Evolutionary conservation across 2,888 invertebrate genomes (phyloP), one percentile per base, ranked within the genome.

Genomic region (Hypena proboscidalis): DNA sequence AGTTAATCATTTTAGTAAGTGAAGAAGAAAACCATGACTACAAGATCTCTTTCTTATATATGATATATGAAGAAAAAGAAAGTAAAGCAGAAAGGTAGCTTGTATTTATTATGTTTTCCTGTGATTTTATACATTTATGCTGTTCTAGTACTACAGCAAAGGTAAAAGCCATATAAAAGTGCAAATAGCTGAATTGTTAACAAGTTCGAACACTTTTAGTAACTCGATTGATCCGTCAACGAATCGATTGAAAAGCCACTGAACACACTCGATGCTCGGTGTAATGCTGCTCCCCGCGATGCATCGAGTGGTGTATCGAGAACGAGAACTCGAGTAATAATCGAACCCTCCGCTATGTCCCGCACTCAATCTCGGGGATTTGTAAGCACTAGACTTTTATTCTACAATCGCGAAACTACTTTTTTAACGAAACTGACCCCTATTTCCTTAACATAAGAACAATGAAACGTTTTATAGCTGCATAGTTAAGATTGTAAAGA

Each of bases 301-400:
- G 83, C 83, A 85, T 80, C 83, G 83, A 86, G 84, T 80, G 81
- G 77, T 74, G 82, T 83, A 85, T 85, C 86, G 79, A 81, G 74
- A 80, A 76, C 82, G 76, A 74, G 68, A 45, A 78, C 75, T 81
- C 78, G 70, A 84, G 80, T 79, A 82, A 85, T 86, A 86, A 84
- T 85, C 85, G 82, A 83, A 81, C 81, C 82, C 84, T 80, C 70
- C 67, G 65, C 41, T 44, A 80, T 80, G 80, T 80, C 82, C 82
- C 78, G 77, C 82, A 80, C 80, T 83, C 86, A 85, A 85, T 86
- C 85, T 79, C 76, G 58, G 77, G 80, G 81, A 85, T 85, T 85
- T 83, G 83, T 82, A 80, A 75, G 66, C 70, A 68, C 65, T 44
- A 64, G 53, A 53, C 47, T 49, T 49, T 51, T 58, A 49, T 26